Percentiles rank a stretch among this genome's conserved stretches.
Conservation (phyloP, 92 coral and sea anemone genomes). For the Virgularia gustaviana region DNA sequence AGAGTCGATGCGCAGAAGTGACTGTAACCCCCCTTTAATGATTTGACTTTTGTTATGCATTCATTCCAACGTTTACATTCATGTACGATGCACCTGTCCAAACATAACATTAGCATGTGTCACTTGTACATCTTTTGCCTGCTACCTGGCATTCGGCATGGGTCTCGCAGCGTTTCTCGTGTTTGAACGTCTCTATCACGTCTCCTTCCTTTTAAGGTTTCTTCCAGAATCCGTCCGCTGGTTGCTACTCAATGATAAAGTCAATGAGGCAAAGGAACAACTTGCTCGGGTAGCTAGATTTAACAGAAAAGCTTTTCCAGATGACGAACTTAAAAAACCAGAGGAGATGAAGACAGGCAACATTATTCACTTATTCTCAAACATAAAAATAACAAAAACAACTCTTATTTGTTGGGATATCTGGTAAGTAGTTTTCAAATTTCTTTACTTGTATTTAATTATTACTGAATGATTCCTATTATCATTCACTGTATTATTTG, state of each 20-base stretch:
- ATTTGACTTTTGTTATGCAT: no score
- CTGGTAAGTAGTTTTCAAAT: constrained; percentile 18
- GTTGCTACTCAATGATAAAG: constrained; percentile 16
- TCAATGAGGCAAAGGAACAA: constrained; percentile 19
- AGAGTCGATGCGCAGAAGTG: no score
- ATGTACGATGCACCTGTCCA: no score
- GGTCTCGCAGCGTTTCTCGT: no score
- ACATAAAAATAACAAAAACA: constrained; percentile 6
- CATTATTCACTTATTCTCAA: constrained; percentile 7
- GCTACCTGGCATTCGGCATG: no score
- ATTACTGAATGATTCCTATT: no score
- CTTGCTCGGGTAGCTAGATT: constrained; percentile 19
- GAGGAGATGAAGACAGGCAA: not conserved
- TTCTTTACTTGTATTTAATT: no score
- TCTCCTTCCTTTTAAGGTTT: not conserved
- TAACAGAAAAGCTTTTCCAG: constrained; percentile 13
- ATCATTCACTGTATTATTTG: no score
- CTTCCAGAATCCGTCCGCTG: constrained; percentile 37
- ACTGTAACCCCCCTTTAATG: no score
- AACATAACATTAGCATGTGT: no score
- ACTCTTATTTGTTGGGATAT: constrained; percentile 26
- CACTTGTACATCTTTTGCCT: no score
- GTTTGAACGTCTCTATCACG: not conserved
- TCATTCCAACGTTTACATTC: no score
- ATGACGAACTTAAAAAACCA: constrained; percentile 13